Conservation (phyloP, 2,888 invertebrate genomes). For the Cerceris rybyensis region DNA sequence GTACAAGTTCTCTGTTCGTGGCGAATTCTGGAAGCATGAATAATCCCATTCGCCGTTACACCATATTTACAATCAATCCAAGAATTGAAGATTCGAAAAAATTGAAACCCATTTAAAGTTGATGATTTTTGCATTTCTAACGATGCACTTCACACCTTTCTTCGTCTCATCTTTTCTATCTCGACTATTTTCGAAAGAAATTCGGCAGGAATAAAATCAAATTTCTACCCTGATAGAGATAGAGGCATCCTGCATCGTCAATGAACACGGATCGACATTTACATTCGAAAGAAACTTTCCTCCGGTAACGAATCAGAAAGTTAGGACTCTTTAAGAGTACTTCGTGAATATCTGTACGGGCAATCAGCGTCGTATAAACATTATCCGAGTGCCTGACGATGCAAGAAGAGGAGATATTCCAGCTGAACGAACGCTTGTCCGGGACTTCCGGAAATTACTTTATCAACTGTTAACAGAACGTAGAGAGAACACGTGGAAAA, state of each 20-base stretch:
- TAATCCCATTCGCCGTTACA: too few species aligned
- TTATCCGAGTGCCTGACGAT: conserved; percentile 47
- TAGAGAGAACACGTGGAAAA: not conserved
- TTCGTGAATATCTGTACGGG: conserved; percentile 39
- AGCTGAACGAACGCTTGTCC: conserved; percentile 49
- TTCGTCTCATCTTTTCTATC: not conserved
- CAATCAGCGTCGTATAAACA: conserved; percentile 63
- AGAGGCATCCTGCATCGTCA: not conserved
- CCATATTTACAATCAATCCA: not conserved
- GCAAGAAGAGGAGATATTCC: conserved; percentile 59
- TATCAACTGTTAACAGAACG: conserved; percentile 9
- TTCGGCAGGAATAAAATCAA: too few species aligned
- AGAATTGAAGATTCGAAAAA: not conserved
- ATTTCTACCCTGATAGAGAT: not conserved
- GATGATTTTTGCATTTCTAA: not conserved
- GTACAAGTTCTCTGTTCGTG: too few species aligned
- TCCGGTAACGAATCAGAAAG: conserved; percentile 53
- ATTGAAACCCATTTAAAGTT: not conserved
- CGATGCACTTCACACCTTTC: not conserved
- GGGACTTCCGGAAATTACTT: conserved; percentile 45
- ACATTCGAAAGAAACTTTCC: conserved; percentile 53
- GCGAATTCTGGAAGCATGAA: too few species aligned
- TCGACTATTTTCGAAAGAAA: too few species aligned
- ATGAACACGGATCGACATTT: conserved; percentile 32
- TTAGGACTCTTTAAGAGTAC: conserved; percentile 26